These are phyloP conservation scores for Ploceus nigricollis DNA, from an alignment of 2,113 vertebrate genomes.

Conservation along the genomic window DNA sequence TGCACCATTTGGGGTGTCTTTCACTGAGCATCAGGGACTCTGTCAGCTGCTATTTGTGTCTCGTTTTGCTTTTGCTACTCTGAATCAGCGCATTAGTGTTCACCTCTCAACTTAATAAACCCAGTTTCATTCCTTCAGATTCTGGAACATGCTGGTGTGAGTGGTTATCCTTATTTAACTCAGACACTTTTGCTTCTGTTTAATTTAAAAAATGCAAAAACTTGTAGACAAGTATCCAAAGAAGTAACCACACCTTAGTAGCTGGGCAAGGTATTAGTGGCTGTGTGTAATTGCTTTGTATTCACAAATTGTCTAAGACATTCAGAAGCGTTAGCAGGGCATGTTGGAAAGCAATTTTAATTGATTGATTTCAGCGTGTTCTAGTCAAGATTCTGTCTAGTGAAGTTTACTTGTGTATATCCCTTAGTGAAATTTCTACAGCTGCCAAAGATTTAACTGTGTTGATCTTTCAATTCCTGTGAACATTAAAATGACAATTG, in stretches of 20 bases:
- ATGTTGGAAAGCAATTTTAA: not conserved
- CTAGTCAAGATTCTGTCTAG: not conserved
- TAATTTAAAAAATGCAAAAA: not conserved
- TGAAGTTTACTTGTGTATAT: not conserved
- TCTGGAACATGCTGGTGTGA: not conserved
- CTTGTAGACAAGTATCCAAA: not conserved
- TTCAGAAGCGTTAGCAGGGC: not conserved
- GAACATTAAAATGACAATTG: not conserved
- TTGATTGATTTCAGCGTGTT: accelerated
- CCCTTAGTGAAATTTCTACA: not conserved
- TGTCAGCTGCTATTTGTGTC: not conserved
- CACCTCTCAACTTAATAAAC: not conserved
- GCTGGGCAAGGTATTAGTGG: not conserved
- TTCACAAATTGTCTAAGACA: not conserved
- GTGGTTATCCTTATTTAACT: not conserved
- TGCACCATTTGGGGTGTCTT: not conserved
- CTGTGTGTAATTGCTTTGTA: not conserved
- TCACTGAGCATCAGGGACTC: not conserved
- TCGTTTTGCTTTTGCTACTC: not conserved
- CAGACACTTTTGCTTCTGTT: not conserved
- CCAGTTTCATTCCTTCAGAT: not conserved
- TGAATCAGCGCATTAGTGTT: not conserved
- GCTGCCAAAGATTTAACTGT: not conserved
- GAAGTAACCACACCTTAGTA: not conserved
- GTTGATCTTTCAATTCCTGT: not conserved